Percentiles rank a stretch among this genome's conserved stretches.
These are phyloP conservation scores for Trissonchulus latispiculum DNA, from an alignment of 2,888 invertebrate genomes.

Conservation along the genomic window DNA sequence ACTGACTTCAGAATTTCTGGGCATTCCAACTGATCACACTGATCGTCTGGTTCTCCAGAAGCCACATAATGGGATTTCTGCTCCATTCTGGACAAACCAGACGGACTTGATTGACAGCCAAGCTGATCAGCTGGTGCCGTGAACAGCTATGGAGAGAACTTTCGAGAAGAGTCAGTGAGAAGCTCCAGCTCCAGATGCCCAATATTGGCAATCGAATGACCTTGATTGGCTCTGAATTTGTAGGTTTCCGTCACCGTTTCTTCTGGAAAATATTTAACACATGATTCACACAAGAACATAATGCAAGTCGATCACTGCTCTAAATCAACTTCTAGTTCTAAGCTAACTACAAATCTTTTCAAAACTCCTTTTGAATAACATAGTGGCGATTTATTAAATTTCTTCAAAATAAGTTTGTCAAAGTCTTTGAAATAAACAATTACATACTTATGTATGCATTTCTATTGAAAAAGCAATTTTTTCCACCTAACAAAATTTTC, in stretches of 20 bases:
- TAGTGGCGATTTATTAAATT: no score
- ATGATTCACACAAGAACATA: no score
- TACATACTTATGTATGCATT: no score
- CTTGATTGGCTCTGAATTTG: conserved; percentile 67
- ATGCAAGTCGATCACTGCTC: no score
- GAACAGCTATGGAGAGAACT: conserved; percentile 40
- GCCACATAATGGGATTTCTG: conserved; percentile 70
- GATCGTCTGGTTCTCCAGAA: conserved; percentile 46
- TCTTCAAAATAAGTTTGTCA: no score
- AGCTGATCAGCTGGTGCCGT: conserved; percentile 34
- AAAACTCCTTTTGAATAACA: no score
- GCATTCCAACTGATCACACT: conserved; percentile 59
- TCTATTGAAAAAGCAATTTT: no score
- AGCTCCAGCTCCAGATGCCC: conserved; percentile 47
- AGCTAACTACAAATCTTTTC: no score
- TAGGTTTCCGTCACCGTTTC: not conserved
- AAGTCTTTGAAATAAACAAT: no score
- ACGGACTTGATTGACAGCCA: conserved; percentile 56
- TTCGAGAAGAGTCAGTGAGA: conserved; percentile 46
- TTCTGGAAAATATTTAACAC: conserved; percentile 50
- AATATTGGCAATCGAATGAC: conserved; percentile 58
- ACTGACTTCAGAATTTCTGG: conserved; percentile 40
- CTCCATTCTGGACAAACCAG: conserved; percentile 62
- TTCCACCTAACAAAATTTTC: no score
- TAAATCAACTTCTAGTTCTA: no score